Percentiles rank a stretch among this genome's conserved stretches.
Evolutionary conservation across 1,140 invertebrate genomes (phyloP).

Genomic region (Leucophenga varia): DNA sequence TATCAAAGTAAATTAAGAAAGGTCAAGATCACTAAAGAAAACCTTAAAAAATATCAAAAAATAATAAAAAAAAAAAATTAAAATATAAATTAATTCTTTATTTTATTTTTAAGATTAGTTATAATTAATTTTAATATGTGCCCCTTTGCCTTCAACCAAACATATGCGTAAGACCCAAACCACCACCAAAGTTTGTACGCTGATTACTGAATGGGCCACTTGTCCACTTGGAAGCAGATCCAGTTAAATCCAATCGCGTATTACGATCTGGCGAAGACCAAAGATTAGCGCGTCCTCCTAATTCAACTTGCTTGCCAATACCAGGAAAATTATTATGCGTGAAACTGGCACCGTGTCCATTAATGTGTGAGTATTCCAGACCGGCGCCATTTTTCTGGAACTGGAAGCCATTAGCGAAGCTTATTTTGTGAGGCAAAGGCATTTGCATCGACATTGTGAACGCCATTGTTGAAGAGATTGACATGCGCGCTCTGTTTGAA

Average conservation of each 20-base stretch:
- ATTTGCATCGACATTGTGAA: not conserved
- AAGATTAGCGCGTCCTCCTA: not conserved
- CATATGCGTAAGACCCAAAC: constrained; percentile 11
- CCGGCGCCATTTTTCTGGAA: not conserved
- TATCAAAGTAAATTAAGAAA: too few species aligned
- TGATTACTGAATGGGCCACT: constrained; percentile 1
- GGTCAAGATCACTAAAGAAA: too few species aligned
- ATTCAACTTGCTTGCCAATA: not conserved
- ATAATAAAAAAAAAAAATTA: too few species aligned
- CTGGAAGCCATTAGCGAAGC: not conserved
- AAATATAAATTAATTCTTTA: too few species aligned
- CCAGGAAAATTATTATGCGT: constrained; percentile 1
- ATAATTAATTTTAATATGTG: too few species aligned
- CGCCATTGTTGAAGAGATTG: constrained; percentile 1
- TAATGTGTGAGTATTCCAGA: not conserved
- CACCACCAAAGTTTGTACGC: constrained; percentile 8
- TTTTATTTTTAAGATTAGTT: too few species aligned
- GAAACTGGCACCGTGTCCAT: not conserved
- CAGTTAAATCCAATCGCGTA: not conserved
- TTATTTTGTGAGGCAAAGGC: constrained; percentile 1
- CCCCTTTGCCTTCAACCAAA: constrained; percentile 17
- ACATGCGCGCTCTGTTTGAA: not conserved
- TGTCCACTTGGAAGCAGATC: not conserved
- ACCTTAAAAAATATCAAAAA: too few species aligned
- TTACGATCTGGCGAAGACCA: not conserved